Conservation (phyloP, 2,797 vertebrate genomes). For the Sebastes cheni region DNA sequence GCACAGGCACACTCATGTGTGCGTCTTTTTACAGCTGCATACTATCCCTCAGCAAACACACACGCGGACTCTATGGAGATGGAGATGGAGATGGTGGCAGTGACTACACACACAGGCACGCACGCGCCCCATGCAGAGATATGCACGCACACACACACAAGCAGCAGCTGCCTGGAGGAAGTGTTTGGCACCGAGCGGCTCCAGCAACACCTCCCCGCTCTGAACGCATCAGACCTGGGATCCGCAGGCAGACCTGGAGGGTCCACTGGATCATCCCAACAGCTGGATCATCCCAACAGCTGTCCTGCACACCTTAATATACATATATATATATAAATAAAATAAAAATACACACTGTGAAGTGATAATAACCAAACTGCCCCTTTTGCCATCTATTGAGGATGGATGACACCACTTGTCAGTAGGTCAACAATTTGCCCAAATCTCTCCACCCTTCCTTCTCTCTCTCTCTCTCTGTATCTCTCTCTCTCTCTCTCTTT, state of each 20-base stretch:
- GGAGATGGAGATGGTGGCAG: background rate
- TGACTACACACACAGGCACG: background rate
- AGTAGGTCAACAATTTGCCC: conserved; percentile 14
- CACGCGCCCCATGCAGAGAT: background rate
- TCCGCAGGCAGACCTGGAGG: background rate
- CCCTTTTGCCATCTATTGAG: background rate
- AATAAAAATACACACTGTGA: background rate
- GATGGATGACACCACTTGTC: background rate
- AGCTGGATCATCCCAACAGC: conserved; percentile 16
- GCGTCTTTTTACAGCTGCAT: background rate
- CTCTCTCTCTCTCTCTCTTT: background rate
- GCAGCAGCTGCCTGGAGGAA: conserved; percentile 8
- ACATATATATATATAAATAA: too few species aligned
- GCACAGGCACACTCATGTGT: background rate
- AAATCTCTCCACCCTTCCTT: background rate
- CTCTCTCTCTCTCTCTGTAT: background rate
- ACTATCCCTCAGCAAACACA: background rate
- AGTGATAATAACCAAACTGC: background rate
- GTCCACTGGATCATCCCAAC: background rate
- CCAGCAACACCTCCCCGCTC: conserved; percentile 26
- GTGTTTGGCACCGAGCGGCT: conserved; percentile 36
- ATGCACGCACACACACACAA: background rate
- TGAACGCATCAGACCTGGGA: conserved; percentile 16
- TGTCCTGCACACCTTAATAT: background rate
- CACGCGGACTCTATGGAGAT: background rate